Evolutionary conservation across 2,113 vertebrate species (phyloP).

Genomic region (Pangasianodon gigas): DNA sequence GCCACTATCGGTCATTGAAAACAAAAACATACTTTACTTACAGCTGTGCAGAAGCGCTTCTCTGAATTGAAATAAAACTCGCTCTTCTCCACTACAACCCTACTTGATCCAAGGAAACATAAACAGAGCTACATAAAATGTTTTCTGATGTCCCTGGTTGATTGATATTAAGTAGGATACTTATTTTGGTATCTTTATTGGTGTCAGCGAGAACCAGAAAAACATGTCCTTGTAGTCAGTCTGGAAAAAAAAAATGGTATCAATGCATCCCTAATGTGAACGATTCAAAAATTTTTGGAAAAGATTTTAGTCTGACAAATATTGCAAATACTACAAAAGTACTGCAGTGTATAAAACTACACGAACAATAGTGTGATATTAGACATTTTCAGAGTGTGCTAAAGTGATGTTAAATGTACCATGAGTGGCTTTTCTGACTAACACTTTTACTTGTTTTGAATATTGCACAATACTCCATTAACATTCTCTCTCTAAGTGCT

Average conservation of each 20-base stretch:
- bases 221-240: background rate
- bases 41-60: background rate
- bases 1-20: background rate
- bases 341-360: background rate
- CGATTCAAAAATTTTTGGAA: background rate
- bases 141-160: background rate
- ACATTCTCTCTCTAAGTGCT: slow-evolving; percentile 19
- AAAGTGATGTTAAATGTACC: slow-evolving; percentile 2
- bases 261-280: background rate
- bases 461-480: slow-evolving; percentile 22
- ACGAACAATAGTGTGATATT: background rate
- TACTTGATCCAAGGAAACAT: background rate
- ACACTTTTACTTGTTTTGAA: slow-evolving; percentile 17
- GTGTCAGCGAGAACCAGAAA: background rate
- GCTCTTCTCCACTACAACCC: background rate
- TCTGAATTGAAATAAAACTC: background rate
- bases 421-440: background rate
- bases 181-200: background rate
- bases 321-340: background rate
- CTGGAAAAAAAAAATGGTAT: background rate
- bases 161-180: background rate
- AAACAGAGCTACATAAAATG: background rate
- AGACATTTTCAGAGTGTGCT: background rate
- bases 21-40: background rate
- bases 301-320: background rate